Evolutionary conservation across 1,140 invertebrate species (phyloP).

Genomic region (Coptotermes formosanus): DNA sequence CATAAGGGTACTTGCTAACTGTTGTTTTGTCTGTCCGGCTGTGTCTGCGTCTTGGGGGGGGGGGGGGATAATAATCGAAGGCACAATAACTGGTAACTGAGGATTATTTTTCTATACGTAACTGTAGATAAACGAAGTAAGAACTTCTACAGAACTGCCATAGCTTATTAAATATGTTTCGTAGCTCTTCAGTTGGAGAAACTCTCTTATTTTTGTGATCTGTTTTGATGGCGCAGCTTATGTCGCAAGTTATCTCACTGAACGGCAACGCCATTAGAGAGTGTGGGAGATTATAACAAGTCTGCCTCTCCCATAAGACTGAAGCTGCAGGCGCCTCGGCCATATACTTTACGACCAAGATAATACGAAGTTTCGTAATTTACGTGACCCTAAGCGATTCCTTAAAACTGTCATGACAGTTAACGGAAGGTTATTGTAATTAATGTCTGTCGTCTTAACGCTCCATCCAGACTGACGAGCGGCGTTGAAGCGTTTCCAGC

Average conservation of each 20-base stretch:
- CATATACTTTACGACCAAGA: background rate
- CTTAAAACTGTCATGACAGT: conserved; percentile 1
- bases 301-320: background rate
- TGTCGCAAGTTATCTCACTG: background rate
- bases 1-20: no score
- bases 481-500: background rate
- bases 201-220: background rate
- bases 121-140: no score
- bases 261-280: background rate
- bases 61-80: no score
- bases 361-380: background rate
- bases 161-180: background rate
- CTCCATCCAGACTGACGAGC: background rate
- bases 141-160: no score
- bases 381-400: background rate
- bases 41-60: no score
- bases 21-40: no score
- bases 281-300: background rate
- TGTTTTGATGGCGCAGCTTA: background rate
- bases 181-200: background rate
- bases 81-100: no score
- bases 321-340: background rate
- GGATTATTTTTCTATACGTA: no score
- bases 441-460: conserved; percentile 3
- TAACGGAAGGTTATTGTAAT: conserved; percentile 12